phyloP scores from a whole-genome alignment of 1,140 invertebrate species.

The Lasaia peninsularis region DNA sequence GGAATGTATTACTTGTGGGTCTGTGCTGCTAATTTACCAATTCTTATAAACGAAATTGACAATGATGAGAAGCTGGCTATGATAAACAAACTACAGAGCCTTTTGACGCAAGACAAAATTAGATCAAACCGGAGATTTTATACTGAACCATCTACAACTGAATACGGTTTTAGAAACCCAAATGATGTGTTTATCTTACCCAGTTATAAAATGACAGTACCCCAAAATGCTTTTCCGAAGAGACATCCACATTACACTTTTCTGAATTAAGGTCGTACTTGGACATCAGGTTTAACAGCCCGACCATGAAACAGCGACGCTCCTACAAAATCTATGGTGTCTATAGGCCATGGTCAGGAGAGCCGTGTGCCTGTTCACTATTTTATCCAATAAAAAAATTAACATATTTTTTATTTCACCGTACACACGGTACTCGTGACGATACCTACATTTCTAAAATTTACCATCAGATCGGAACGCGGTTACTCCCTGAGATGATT shows the following conservation, averaged over 20 bases:
- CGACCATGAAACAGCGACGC: too few species aligned
- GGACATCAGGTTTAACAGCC: too few species aligned
- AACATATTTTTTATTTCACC: too few species aligned
- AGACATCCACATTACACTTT: neutral
- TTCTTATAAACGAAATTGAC: conserved; percentile 60
- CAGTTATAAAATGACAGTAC: neutral
- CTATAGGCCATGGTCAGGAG: too few species aligned
- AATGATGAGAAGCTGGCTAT: conserved; percentile 50
- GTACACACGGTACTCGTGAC: too few species aligned
- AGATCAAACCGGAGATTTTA: neutral
- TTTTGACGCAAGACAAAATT: conserved; percentile 24
- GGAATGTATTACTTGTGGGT: conserved; percentile 66
- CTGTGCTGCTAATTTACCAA: conserved; percentile 58
- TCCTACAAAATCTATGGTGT: too few species aligned
- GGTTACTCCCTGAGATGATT: too few species aligned
- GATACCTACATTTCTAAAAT: too few species aligned
- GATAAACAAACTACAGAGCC: conserved; percentile 45
- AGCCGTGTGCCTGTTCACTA: too few species aligned
- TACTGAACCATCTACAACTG: neutral
- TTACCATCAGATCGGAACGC: too few species aligned
- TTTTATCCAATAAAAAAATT: too few species aligned
- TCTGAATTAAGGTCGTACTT: neutral
- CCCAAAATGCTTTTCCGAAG: neutral
- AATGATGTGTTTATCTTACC: conserved; percentile 3
- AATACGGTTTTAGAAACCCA: neutral